Base-by-base conservation (phyloP, 2,113 vertebrate species). In the Setophaga kirtlandii region DNA sequence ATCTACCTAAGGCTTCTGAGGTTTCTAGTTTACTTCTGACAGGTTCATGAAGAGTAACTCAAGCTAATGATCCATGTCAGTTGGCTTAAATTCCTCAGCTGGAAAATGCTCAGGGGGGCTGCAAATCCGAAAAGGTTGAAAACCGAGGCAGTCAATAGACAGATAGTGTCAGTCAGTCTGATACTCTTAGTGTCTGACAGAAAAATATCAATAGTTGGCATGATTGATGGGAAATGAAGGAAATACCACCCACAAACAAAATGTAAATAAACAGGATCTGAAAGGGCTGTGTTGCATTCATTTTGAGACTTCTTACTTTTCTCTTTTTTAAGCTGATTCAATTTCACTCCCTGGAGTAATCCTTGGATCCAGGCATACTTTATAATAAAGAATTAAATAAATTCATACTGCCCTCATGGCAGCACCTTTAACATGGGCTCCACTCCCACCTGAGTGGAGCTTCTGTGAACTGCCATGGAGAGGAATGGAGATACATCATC, bases 111-210 rank as follows among this genome's bases (percentile, higher is more conserved):
- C 86, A 69, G 37, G 23, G 39, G 75, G 53, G 42, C 53, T 90
- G 63, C n/a, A 91, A 88, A 91, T 91, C 78, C 63, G 69, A 49
- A 74, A 78, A 68, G 67, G 41, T 76, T 95, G 90, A 94, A 83
- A 95, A 88, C 3, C 0, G 0, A 86, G 70, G 71, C 79, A 85
- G 79, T 83, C 90, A 79, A 95, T 88, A 92, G 94, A 62, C 63
- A 88, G 87, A 91, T 73, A 76, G 70, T 58, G 75, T 90, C 92
- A 92, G 74, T 87, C 88, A 94, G 73, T 85, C 81, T 85, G 81
- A 86, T 69, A 39, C 62, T 50, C 58, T 76, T 87, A 93, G 59
- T 47, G 47, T 93, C 67, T 93, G 82, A 85, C 67, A 83, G 84
- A 77, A 80, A 87, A 94, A 90, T 77, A 87, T 64, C 94, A 93